Evolutionary conservation across 2,113 vertebrate species (phyloP).

Genomic region (Struthidea cinerea): DNA sequence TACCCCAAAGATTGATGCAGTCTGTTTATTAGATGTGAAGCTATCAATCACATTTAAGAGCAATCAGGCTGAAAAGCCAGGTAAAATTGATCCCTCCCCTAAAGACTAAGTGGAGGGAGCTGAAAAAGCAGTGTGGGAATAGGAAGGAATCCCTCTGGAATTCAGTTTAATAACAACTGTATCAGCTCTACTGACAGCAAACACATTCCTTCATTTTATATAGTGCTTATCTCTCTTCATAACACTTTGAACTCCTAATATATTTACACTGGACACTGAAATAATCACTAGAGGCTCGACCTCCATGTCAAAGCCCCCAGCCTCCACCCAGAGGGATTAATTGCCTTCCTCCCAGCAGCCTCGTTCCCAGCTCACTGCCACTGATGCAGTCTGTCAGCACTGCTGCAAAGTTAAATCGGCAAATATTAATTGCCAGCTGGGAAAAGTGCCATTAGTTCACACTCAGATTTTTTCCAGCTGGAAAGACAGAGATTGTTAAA

Average conservation of each 20-base stretch:
- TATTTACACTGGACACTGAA: not conserved
- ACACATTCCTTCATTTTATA: not conserved
- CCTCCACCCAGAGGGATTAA: not conserved
- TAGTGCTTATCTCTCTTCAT: not conserved
- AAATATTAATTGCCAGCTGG: constrained; percentile 45
- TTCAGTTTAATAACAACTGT: not conserved
- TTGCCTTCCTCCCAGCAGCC: not conserved
- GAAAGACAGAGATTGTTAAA: not conserved
- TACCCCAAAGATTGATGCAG: not conserved
- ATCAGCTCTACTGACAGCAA: not conserved
- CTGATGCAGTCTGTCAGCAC: not conserved
- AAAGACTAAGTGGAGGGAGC: not conserved
- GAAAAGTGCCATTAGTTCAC: constrained; percentile 8
- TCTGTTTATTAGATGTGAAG: not conserved
- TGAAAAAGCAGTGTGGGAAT: not conserved
- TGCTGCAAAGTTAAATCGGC: not conserved
- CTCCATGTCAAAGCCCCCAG: not conserved
- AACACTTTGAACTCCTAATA: not conserved
- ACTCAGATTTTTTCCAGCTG: not conserved
- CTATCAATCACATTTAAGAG: not conserved
- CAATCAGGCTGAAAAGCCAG: not conserved
- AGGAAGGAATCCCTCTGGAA: not conserved
- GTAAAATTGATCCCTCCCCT: not conserved
- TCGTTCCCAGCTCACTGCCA: not conserved
- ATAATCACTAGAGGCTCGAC: not conserved